These are phyloP conservation scores for Caenorhabditis panamensis DNA, from an alignment of 2,888 invertebrate genomes.

Conservation along the genomic window DNA sequence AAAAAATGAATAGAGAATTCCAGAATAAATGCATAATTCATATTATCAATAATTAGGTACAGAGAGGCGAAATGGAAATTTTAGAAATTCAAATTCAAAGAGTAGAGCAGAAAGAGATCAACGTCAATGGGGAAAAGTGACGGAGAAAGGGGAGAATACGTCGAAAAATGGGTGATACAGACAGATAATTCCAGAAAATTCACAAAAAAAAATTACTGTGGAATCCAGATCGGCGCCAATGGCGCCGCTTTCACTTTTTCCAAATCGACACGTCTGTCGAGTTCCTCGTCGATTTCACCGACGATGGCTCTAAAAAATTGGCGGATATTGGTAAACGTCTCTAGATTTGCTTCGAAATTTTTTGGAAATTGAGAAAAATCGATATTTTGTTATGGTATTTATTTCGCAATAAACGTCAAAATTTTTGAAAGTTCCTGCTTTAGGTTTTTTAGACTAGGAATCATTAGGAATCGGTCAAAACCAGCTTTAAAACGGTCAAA, in stretches of 20 bases:
- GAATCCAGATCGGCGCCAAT: constrained; percentile 82
- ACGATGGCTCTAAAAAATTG: constrained; percentile 84
- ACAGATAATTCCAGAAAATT: no score
- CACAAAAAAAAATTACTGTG: constrained; percentile 34
- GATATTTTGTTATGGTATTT: no score
- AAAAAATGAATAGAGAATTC: no score
- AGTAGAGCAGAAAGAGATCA: background rate
- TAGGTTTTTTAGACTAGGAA: no score
- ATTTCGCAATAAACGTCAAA: no score
- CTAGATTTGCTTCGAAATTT: constrained; percentile 6
- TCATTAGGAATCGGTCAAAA: no score
- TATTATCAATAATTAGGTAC: no score
- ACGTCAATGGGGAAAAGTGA: background rate
- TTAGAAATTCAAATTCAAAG: no score
- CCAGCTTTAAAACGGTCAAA: no score
- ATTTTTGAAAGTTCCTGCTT: no score
- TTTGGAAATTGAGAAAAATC: background rate
- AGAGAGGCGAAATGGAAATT: background rate
- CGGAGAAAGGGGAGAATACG: background rate
- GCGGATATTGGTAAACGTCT: constrained; percentile 24
- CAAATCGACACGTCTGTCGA: constrained; percentile 84
- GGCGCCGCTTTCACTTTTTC: constrained; percentile 84
- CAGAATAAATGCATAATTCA: constrained; percentile 6
- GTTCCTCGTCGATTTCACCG: constrained; percentile 85
- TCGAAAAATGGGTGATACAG: background rate